Evolutionary conservation across 2,113 vertebrate genomes (phyloP).

Genomic region (Mastomys natalensis): DNA sequence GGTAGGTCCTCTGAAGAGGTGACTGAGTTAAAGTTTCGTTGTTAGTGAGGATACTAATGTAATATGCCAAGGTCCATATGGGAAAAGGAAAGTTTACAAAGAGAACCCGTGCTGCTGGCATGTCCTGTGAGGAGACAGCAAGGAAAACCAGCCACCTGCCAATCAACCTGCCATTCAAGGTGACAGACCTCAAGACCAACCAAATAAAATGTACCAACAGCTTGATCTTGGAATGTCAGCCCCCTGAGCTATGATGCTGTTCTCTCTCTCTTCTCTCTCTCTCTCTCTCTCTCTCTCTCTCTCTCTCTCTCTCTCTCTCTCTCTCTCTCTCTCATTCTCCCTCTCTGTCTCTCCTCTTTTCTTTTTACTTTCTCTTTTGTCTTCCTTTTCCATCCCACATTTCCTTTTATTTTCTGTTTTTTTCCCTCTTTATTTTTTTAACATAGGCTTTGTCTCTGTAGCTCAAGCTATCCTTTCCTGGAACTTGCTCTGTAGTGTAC

Average conservation of each 20-base stretch:
- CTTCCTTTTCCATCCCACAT: no score
- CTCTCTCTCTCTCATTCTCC: rapidly evolving
- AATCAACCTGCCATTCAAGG: background rate
- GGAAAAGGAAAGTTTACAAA: background rate
- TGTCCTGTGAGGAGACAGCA: background rate
- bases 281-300: no score
- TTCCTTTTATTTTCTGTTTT: background rate
- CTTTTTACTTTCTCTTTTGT: background rate
- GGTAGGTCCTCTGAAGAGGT: background rate
- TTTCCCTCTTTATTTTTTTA: background rate
- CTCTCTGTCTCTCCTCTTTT: no score
- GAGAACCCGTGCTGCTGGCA: background rate
- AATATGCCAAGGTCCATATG: background rate
- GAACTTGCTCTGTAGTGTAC: background rate
- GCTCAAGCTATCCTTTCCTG: background rate
- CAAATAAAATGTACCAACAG: background rate
- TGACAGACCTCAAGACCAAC: background rate
- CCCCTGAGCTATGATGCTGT: background rate
- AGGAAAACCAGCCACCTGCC: background rate
- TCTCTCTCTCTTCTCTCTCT: no score
- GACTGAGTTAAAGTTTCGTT: background rate
- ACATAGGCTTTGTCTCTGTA: no score
- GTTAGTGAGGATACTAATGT: background rate
- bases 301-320: rapidly evolving
- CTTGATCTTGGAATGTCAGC: background rate